Percentiles rank a stretch among this genome's conserved stretches.
Evolutionary conservation across 92 coral and sea anemone species (phyloP).

Genomic region (Actinostola sp.): DNA sequence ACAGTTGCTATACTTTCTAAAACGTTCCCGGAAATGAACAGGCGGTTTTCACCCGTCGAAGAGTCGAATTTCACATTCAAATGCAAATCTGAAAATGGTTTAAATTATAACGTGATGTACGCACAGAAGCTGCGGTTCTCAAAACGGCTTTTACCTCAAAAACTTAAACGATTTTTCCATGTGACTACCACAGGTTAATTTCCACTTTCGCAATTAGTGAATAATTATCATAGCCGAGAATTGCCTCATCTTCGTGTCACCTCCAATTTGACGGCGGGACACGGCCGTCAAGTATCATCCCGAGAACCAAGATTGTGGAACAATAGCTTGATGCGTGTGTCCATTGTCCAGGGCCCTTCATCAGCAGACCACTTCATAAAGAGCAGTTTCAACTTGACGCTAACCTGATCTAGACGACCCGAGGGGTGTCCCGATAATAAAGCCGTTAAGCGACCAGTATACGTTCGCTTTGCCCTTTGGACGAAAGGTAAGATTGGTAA

Average conservation of each 20-base stretch:
- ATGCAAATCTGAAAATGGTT: slow-evolving; percentile 25
- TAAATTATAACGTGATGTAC: background rate
- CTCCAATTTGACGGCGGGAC: slow-evolving; percentile 20
- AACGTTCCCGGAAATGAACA: slow-evolving; percentile 41
- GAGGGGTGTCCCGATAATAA: background rate
- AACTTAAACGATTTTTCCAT: slow-evolving; percentile 16
- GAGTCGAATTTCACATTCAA: slow-evolving; percentile 18
- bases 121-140: slow-evolving; percentile 23
- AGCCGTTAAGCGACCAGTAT: background rate
- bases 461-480: slow-evolving; percentile 9
- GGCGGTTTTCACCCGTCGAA: slow-evolving; percentile 26
- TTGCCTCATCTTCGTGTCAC: slow-evolving; percentile 18
- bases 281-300: slow-evolving; percentile 4
- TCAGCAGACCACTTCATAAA: slow-evolving; percentile 35
- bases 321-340: slow-evolving; percentile 40
- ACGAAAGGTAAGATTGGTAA: slow-evolving; percentile 21
- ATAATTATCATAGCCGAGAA: slow-evolving; percentile 16
- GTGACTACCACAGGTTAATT: slow-evolving; percentile 15
- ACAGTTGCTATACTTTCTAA: background rate
- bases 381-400: slow-evolving; percentile 29
- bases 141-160: slow-evolving; percentile 21
- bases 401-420: slow-evolving; percentile 15
- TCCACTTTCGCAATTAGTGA: slow-evolving; percentile 26
- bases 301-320: slow-evolving; percentile 21
- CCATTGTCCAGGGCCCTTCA: slow-evolving; percentile 40